Base-by-base conservation (phyloP, 2,797 vertebrate genomes). In the Ptychadena robeensis region DNA sequence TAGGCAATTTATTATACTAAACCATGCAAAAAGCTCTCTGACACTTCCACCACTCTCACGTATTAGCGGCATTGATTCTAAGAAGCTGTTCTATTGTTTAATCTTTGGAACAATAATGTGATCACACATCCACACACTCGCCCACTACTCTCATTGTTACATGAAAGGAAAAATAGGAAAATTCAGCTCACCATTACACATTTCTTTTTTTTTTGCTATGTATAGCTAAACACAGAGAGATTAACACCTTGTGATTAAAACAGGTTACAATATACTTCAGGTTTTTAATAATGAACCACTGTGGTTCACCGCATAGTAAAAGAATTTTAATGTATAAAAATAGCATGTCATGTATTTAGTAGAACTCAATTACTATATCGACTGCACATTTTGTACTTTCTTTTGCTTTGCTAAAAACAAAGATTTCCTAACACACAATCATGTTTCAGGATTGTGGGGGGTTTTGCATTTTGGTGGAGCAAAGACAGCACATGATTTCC, bases 1-100 rank as follows among this genome's bases (percentile, higher is more conserved):
- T 71, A 78, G 75, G 81, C 59, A 72, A 77, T 78, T 72, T 82
- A 48, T 72, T 82, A 59, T 71, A 72, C 64, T 78, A 77, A 78
- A 53, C 73, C 74, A 77, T 59, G 64, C 65, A 82, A 59, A 76
- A 67, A 69, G 35, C 63, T 67, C 31, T 44, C 37, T 64, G 68
- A 82, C 67, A 78, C 37, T 32, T 82, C 67, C 48, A 72, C 61
- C 65, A 40, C 59, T 75, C 35, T 38, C 72, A 73, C 25, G 31
- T 74, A 71, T 76, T 65, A 63, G 8, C 64, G 44, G 27, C 34
- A 82, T 66, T 78, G 81, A 82, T 78, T 82, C 14, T 57, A 57
- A 65, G 31, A 81, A 71, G 68, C 27, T 37, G 40, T 72, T 77
- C 28, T 72, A 78, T 82, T 82, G 74, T 82, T 78, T 78, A 65